Conservation (phyloP, 1,140 invertebrate genomes). For the Lepidostoma basale region DNA sequence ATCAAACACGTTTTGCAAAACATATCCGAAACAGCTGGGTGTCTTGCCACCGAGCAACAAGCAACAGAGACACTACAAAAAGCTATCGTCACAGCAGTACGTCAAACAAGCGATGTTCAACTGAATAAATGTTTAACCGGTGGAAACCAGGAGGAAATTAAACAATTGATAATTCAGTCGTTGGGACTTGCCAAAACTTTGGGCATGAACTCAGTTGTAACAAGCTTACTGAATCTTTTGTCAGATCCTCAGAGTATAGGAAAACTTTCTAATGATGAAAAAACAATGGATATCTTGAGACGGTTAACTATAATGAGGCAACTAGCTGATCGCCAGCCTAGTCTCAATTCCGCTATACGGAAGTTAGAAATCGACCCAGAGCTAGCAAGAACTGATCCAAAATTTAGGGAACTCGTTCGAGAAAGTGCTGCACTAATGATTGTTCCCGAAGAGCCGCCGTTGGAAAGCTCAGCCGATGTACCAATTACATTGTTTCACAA, state of each 20-base stretch:
- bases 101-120: conserved; percentile 64
- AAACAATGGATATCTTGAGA: conserved; percentile 71
- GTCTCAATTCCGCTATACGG: conserved; percentile 64
- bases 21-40: conserved; percentile 63
- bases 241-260: conserved; percentile 65
- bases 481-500: conserved; percentile 68
- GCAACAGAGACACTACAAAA: conserved; percentile 67
- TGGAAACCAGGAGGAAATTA: conserved; percentile 58
- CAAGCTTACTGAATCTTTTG: conserved; percentile 64
- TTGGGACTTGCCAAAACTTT: conserved; percentile 73
- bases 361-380: conserved; percentile 70
- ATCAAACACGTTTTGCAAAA: conserved; percentile 62
- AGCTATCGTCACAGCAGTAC: conserved; percentile 66
- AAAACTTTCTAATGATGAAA: conserved; percentile 64
- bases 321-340: conserved; percentile 70
- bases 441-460: conserved; percentile 65
- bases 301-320: conserved; percentile 74
- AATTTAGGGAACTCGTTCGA: conserved; percentile 69
- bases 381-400: conserved; percentile 69
- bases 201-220: conserved; percentile 69
- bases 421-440: conserved; percentile 75
- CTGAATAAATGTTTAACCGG: conserved; percentile 63
- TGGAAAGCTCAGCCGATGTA: conserved; percentile 70
- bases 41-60: conserved; percentile 65
- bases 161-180: conserved; percentile 68